Conservation (phyloP, 2,888 invertebrate species). For the Tethea ocularis region DNA sequence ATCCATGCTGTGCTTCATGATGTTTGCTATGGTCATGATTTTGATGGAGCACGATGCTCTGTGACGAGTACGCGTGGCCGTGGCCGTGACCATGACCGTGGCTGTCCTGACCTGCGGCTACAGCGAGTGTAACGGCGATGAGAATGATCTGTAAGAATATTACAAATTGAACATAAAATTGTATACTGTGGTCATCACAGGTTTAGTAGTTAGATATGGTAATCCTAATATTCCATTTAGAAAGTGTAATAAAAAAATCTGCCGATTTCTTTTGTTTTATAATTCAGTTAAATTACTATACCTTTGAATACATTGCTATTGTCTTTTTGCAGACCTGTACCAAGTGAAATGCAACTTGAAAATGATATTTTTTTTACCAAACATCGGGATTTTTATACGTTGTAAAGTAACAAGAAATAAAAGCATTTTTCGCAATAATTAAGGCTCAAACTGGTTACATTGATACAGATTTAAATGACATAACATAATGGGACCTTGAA, state of each 20-base stretch:
- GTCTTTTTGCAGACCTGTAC: background rate
- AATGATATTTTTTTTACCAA: background rate
- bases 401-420: background rate
- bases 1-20: constrained; percentile 26
- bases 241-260: no score
- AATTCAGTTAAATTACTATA: background rate
- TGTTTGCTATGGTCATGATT: constrained; percentile 13
- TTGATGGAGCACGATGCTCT: constrained; percentile 17
- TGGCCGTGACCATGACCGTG: constrained; percentile 17
- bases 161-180: background rate
- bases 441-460: background rate
- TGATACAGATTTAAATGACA: background rate
- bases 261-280: background rate
- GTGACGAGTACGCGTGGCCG: constrained; percentile 13
- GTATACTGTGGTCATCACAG: background rate
- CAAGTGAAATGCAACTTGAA: background rate
- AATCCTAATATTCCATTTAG: no score
- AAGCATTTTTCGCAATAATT: background rate
- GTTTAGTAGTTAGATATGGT: no score
- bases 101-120: constrained; percentile 15
- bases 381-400: background rate
- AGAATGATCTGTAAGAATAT: background rate
- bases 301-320: constrained; percentile 1
- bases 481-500: background rate
- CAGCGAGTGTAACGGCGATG: constrained; percentile 8